Conservation (phyloP, 2,797 vertebrate genomes). For the Chloroceryle inda region DNA sequence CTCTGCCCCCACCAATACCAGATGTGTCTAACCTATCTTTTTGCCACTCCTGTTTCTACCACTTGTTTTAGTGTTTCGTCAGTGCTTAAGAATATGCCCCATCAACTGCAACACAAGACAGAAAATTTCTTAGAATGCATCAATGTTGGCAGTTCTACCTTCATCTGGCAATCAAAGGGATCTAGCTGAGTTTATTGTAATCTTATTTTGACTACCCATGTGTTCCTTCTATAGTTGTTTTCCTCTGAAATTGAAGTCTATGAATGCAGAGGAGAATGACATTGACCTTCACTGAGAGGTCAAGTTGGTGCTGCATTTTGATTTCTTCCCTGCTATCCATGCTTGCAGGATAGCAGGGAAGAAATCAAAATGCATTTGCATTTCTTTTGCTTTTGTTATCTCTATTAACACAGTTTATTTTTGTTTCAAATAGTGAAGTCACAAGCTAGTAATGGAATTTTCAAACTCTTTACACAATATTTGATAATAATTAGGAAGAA, state of each 20-base stretch:
- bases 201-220: not conserved
- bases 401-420: not conserved
- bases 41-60: not conserved
- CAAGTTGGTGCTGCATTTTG: not conserved
- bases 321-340: not conserved
- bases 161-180: not conserved
- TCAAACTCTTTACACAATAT: not conserved
- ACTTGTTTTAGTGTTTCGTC: not conserved
- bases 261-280: not conserved
- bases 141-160: not conserved
- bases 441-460: slow-evolving; percentile 13
- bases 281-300: not conserved
- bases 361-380: not conserved
- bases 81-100: not conserved
- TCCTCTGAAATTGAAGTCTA: not conserved
- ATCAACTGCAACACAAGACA: not conserved
- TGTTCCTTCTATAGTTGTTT: not conserved
- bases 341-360: not conserved
- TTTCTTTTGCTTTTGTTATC: not conserved
- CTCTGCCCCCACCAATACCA: not conserved
- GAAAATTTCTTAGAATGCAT: not conserved
- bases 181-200: not conserved
- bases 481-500: not conserved
- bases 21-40: not conserved
- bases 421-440: slow-evolving; percentile 1